Base-by-base conservation (phyloP, 2,888 invertebrate species). In the Macaria liturata region DNA sequence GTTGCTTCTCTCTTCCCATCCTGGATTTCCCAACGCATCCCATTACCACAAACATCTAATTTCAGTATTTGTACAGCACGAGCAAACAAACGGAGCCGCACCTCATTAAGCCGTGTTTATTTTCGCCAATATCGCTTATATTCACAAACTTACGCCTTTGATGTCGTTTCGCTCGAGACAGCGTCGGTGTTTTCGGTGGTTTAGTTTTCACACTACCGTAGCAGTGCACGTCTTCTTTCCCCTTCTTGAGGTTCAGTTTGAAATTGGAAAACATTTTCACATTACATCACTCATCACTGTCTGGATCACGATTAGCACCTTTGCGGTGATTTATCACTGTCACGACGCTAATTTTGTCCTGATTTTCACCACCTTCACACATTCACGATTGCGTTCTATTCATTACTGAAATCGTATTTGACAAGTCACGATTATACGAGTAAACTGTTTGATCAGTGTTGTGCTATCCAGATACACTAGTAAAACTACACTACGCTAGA, bases 171-270 rank as follows among this genome's bases (percentile, higher is more conserved):
- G 82, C 86, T 61, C 92, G 90, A 32, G 93, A 91, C 70, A 83
- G 71, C 51, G 91, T 86, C 50, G 94, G 93, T 45, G 93, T 93
- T 77, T 92, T 93, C 9, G 93, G 93, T 39, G 93, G 93, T 75
- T 93, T 93, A 56, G 87, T 89, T 72, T 91, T 89, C 43, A 92
- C 90, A 65, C 85, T 85, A 57, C 83, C 82, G 67, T 91, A 88
- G 74, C 91, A 92, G 59, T 93, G 86, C 44, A 92, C 76, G 72
- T 91, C 93, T 43, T 92, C 91, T 69, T 92, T 91, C 47, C 80
- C 76, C 68, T 85, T 86, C 66, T 93, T 88, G 65, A 93, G 76
- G 65, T 88, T 85, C 65, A 93, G 76, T 78, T 93, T 94, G 76
- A 94, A 93, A 66, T 92, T 92, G 51, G 92, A 87, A 71, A 94